Evolutionary conservation across 2,797 vertebrate species (phyloP).

Genomic region (Chelonia mydas): DNA sequence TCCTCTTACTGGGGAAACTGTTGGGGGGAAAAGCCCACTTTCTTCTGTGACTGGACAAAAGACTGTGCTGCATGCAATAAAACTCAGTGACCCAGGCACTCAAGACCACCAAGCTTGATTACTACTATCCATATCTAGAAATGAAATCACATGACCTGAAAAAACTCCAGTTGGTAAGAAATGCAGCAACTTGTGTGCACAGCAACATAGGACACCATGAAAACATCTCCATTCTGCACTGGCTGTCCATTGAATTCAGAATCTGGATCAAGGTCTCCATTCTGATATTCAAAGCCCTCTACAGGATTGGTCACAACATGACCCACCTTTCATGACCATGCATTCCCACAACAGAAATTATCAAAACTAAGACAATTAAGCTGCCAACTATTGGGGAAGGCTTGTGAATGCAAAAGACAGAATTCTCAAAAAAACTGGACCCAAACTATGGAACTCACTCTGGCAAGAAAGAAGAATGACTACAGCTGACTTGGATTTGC

Average conservation of each 20-base stretch:
- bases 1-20: not conserved
- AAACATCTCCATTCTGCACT: not conserved
- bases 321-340: not conserved
- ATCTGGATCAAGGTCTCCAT: not conserved
- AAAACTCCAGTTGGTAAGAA: not conserved
- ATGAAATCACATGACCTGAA: not conserved
- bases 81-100: not conserved
- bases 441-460: not conserved
- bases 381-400: not conserved
- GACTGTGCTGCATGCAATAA: not conserved
- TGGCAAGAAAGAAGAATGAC: not conserved
- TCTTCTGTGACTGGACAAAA: not conserved
- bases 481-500: too few species aligned
- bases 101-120: not conserved
- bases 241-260: accelerated
- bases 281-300: not conserved
- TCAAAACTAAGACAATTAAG: not conserved
- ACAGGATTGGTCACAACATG: accelerated
- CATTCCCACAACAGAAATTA: not conserved
- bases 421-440: not conserved
- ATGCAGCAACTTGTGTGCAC: not conserved
- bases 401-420: not conserved
- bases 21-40: conserved; percentile 1
- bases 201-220: not conserved
- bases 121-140: not conserved